Evolutionary conservation across 2,888 invertebrate species (phyloP), one percentile per base, ranked within the genome.

Genomic region (Dicyrtoma fusca): DNA sequence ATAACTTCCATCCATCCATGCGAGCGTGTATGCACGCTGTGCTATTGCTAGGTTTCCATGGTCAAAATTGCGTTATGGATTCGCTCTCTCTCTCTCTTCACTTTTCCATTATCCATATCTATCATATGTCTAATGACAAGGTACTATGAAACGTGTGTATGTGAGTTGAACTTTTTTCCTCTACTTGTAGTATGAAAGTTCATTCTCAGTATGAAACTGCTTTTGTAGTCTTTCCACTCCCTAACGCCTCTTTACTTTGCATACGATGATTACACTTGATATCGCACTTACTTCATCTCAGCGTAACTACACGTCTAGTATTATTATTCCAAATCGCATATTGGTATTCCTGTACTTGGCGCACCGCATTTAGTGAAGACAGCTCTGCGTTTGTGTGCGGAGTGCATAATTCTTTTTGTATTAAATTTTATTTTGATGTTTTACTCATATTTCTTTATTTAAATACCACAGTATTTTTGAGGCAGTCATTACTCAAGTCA

Each of bases 271-370:
- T 69, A 44, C 59, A 57, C 59, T 69, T 69, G 69, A 69, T 69
- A 69, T 57, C 69, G 59, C 69, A 69, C 69, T 69, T 59, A 69
- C 53, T 66, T 17, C 66, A 66, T 57, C 69, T 47, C 69, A 69
- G 57, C 69, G 57, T 69, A 55, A n/a, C 45, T 57, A 45, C 61
- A 19, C 61, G 34, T 34, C 59, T 11, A 61, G 34, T 34, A 34
- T 34, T 8, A 34, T 8, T 34, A 34, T 34, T 34, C 4, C 34
- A 34, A 34, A 34, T 34, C 3, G 34, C 8, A 8, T 34, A 34
- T 34, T 34, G 34, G 34, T 34, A 34, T 34, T 8, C 26, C 55
- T 55, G 57, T 57, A 25, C 25, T 23, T 57, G 6, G 17, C 5
- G 14, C 26, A 1, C 19, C 21, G 34, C 17, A 26, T 61, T 34